phyloP scores from a whole-genome alignment of 2,113 vertebrate genomes.

The Heterotilapia buettikoferi region DNA sequence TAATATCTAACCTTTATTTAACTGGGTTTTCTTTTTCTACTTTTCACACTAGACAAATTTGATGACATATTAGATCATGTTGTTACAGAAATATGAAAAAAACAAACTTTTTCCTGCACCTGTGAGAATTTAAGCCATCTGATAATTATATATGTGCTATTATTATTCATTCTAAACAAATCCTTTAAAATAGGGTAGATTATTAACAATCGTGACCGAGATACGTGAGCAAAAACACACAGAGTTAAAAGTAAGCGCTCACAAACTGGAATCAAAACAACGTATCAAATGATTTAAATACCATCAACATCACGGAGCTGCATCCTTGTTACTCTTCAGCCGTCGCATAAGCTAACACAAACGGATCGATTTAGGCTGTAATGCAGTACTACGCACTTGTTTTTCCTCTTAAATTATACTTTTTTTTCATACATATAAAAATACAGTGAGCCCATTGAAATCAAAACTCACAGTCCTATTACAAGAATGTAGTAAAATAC shows the following conservation, averaged over 20 bases:
- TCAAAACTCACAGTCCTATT: neutral
- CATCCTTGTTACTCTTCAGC: neutral
- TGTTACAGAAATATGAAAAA: neutral
- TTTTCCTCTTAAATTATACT: neutral
- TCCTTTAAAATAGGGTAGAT: neutral
- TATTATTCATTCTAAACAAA: neutral
- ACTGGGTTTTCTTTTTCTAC: neutral
- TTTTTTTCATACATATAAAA: slow-evolving; percentile 39
- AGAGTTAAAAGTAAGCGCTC: neutral
- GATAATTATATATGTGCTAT: neutral
- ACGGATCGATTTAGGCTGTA: neutral
- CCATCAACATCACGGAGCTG: neutral
- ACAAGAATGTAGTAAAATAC: slow-evolving; percentile 17
- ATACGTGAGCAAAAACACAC: neutral
- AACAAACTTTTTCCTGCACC: neutral
- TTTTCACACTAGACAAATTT: neutral
- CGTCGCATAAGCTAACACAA: fast-evolving
- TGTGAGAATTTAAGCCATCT: neutral
- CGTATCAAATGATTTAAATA: neutral
- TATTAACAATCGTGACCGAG: neutral
- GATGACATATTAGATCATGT: neutral
- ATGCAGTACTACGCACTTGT: neutral
- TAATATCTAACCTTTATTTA: neutral
- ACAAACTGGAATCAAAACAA: neutral
- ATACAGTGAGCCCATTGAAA: slow-evolving; percentile 22